Evolutionary conservation across 2,113 vertebrate genomes (phyloP).

Genomic region (Hepsetus odoe): DNA sequence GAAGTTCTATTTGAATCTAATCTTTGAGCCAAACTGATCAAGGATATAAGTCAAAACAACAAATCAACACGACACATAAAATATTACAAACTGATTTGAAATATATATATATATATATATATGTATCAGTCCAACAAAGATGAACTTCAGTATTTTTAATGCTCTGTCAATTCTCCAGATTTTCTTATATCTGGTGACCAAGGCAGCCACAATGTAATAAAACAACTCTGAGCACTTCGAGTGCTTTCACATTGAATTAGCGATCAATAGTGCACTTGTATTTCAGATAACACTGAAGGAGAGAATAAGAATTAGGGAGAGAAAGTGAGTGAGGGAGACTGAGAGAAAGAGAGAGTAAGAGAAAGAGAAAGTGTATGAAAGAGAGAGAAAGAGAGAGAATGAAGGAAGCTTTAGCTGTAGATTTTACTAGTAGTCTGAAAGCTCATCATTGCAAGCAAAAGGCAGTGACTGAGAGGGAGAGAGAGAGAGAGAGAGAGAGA

Average conservation of each 20-base stretch:
- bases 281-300: slow-evolving; percentile 23
- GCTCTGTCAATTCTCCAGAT: background rate
- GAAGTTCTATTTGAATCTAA: no score
- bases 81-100: background rate
- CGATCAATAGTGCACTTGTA: slow-evolving; percentile 46
- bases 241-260: slow-evolving; percentile 9
- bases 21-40: no score
- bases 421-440: no score
- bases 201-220: slow-evolving; percentile 17
- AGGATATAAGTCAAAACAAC: no score
- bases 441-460: no score
- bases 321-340: background rate
- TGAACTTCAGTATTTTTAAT: background rate
- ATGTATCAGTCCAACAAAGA: background rate
- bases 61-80: no score
- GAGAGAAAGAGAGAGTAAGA: slow-evolving; percentile 7
- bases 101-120: background rate
- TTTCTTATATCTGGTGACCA: slow-evolving; percentile 22
- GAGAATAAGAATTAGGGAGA: slow-evolving; percentile 7
- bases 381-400: no score
- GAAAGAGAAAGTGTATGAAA: no score
- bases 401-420: no score
- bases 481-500: slow-evolving; percentile 9
- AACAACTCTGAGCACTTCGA: slow-evolving; percentile 30
- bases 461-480: slow-evolving; percentile 11